A percentile compares a stretch with the other conserved stretches of the same genome.
Conservation (phyloP, 2,888 invertebrate genomes). For the Fragum whitleyi region DNA sequence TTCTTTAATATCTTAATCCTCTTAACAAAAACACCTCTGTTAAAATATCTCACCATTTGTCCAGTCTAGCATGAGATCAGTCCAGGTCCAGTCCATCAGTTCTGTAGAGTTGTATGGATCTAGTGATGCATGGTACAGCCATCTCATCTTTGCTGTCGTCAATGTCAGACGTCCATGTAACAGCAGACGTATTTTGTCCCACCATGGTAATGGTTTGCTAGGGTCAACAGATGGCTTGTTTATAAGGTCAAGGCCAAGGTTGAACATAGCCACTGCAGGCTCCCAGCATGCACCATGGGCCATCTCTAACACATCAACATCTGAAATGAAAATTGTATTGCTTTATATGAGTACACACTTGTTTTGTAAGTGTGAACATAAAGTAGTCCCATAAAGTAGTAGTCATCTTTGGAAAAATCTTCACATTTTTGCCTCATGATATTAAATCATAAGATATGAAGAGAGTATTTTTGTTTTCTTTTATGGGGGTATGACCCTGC, state of each 20-base stretch:
- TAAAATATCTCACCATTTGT: slow-evolving; percentile 91
- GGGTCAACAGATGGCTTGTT: slow-evolving; percentile 89
- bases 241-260: slow-evolving; percentile 91
- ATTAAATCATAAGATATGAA: too few species aligned
- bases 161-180: slow-evolving; percentile 97
- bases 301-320: slow-evolving; percentile 94
- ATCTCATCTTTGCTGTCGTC: slow-evolving; percentile 94
- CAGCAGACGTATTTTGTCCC: slow-evolving; percentile 97
- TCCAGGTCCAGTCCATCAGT: slow-evolving; percentile 99
- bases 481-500: too few species aligned
- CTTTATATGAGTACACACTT: too few species aligned
- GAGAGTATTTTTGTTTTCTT: too few species aligned
- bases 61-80: slow-evolving; percentile 97
- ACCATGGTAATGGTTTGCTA: slow-evolving; percentile 96
- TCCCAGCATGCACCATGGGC: slow-evolving; percentile 99
- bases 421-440: too few species aligned
- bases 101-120: slow-evolving; percentile 99
- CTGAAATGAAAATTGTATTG: slow-evolving; percentile 85
- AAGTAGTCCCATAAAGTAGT: too few species aligned
- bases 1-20: too few species aligned
- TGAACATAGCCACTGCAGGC: slow-evolving; percentile 96
- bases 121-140: slow-evolving; percentile 96
- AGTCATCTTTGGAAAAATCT: too few species aligned
- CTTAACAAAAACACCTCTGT: too few species aligned
- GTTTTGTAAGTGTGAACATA: too few species aligned